Evolutionary conservation across 2,888 invertebrate species (phyloP), one percentile per base, ranked within the genome.

Genomic region (Agonopterix arenella): DNA sequence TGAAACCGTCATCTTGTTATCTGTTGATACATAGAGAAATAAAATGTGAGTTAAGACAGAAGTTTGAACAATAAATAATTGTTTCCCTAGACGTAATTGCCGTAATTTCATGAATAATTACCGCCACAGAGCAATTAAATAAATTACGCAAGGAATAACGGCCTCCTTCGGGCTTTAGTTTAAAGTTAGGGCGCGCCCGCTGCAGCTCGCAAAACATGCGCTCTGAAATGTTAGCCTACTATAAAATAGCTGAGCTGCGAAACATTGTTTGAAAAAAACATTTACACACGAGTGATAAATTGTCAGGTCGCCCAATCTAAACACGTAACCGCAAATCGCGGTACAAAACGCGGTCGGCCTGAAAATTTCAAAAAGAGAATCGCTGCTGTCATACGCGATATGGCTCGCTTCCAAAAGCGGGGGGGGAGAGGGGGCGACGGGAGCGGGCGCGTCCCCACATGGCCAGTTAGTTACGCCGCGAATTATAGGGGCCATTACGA

Each of bases 401-500:
- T 86, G 86, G 88, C 88, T 76, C 73, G 81, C 74, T 78, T 85
- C 86, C 86, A 86, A 84, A 74, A 64, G 69, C 63, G 53, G 66
- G 71, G 66, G 71, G 57, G 64, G 64, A 70, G 61, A 48, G 58
- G 59, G 57, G 62, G 68, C 63, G 54, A 55, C 52, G 55, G 46
- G 58, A 50, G 57, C 60, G 61, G 66, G 68, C 68, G 57, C 66
- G 76, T 73, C 84, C 85, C 85, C 86, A 82, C 83, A 85, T 79
- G 86, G 85, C 81, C 86, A 88, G 89, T 90, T 89, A 89, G 89
- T 89, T 90, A 89, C 89, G 89, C 89, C 88, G 88, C 89, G 89
- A 89, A 89, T 89, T 89, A 89, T 89, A 89, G 89, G 88, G 89
- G 88, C 89, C 89, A 89, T 90, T 89, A 90, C 90, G 89, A 90